Base-by-base conservation (phyloP, 2,797 vertebrate genomes). In the Xenentodon cancila region DNA sequence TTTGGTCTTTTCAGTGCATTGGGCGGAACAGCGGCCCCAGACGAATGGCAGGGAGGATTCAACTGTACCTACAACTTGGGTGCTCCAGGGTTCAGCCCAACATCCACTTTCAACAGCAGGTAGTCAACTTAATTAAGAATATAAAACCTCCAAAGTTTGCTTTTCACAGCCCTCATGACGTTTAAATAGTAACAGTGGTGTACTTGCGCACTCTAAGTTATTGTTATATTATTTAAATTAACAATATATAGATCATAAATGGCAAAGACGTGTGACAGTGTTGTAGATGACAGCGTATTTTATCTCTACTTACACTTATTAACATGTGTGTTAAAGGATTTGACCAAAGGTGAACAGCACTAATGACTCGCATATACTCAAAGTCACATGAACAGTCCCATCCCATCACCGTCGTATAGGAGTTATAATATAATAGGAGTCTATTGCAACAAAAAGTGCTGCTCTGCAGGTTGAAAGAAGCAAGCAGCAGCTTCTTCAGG, bases 61-160 rank as follows among this genome's bases (percentile, higher is more conserved):
- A 90, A 93, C 46, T 97, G 96, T 69, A 59, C 53, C 27, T 97
- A 97, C 82, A 93, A 85, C 17, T 32, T 88, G 30, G 96, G 96
- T 0, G 94, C 94, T 9, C 94, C 95, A 0, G 96, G 95, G 16
- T 97, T 97, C 78, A 82, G 15, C 52, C 0, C 1, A 0, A 32
- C 57, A 0, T 78, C 92, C 53, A 0, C 0, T 1, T 94, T 92
- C 56, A 69, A 1, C 5, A 44, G 67, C 80, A 92, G 95, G 96
- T 87, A 64, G 9, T 22, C 3, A 50, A 43, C 3, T 30, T 8
- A 30, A 22, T 32, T 32, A 34, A 8, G 18, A 7, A 32, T 15
- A 5, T 17, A 17, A 16, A 32, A 45, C 9, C 13, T 16, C n/a
- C 9, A 53, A 18, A 7, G 47, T 54, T 27, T 37, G 16, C 15